Evolutionary conservation across 2,113 vertebrate genomes (phyloP).

Genomic region (Callorhinus ursinus): DNA sequence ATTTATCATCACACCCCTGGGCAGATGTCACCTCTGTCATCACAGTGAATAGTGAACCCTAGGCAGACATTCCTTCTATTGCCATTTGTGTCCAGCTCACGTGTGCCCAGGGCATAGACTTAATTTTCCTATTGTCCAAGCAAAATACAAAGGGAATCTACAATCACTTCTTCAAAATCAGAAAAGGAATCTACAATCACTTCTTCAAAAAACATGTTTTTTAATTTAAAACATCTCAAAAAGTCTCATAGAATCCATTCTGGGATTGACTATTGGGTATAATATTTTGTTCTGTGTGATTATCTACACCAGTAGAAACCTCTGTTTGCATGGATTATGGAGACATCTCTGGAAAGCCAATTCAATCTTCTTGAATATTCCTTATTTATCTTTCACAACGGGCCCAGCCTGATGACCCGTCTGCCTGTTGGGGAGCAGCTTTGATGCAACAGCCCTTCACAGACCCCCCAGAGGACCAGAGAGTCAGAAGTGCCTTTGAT

Average conservation of each 20-base stretch:
- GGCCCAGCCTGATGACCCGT: neutral
- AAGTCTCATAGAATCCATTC: neutral
- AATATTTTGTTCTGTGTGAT: neutral
- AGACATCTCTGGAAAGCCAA: neutral
- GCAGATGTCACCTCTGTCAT: neutral
- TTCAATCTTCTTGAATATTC: neutral
- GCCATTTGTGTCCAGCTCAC: neutral
- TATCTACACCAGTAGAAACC: neutral
- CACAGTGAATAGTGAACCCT: neutral
- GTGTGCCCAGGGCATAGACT: neutral
- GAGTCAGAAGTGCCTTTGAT: slow-evolving; percentile 40
- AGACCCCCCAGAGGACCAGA: neutral
- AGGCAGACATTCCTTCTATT: neutral
- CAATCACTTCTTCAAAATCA: neutral
- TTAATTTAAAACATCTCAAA: neutral
- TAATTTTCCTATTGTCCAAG: neutral
- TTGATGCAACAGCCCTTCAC: neutral
- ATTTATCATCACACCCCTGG: neutral
- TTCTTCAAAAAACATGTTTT: neutral
- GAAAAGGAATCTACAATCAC: neutral
- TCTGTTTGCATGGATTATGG: neutral
- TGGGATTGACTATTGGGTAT: neutral
- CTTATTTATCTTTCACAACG: neutral
- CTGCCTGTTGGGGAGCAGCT: neutral
- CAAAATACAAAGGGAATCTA: neutral